A percentile compares a stretch with the other conserved stretches of the same genome.
Conservation (phyloP, 2,113 vertebrate species). For the Donacobius atricapilla region DNA sequence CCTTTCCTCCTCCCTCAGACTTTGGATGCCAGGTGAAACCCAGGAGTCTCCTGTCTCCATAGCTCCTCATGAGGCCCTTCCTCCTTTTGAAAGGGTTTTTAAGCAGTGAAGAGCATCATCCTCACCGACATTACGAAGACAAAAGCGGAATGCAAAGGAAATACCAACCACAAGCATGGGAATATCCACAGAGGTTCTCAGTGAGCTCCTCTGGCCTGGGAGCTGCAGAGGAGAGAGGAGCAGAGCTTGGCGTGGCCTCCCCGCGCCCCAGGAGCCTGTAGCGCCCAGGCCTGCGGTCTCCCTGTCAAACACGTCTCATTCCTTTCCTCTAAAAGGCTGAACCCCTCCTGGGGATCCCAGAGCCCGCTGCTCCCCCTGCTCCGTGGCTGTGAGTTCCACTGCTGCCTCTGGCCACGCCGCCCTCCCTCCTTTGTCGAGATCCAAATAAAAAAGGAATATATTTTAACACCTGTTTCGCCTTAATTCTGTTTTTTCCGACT, state of each 20-base stretch:
- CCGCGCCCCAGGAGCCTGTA: fast-evolving
- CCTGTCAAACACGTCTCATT: background rate
- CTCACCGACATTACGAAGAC: background rate
- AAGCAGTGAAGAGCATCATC: fast-evolving
- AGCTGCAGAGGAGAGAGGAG: background rate
- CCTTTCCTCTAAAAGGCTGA: background rate
- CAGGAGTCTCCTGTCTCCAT: fast-evolving
- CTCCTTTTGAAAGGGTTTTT: background rate
- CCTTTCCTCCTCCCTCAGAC: background rate
- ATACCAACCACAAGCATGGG: fast-evolving
- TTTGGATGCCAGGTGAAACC: fast-evolving
- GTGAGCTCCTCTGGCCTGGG: background rate
- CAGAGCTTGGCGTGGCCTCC: background rate
- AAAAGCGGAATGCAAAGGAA: background rate
- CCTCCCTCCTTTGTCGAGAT: background rate
- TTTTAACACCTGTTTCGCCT: background rate
- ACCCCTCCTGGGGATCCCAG: background rate
- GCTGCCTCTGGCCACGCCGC: fast-evolving
- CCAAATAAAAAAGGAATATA: background rate
- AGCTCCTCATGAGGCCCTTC: too few relatives aligned
- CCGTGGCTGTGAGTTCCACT: too few relatives aligned
- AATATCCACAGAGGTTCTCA: fast-evolving
- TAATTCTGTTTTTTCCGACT: background rate
- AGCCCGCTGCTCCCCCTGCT: background rate
- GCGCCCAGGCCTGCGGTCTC: background rate